Base-by-base conservation (phyloP, 35 echinoderm and acorn worm species). In the Holothuria glaberrima region DNA sequence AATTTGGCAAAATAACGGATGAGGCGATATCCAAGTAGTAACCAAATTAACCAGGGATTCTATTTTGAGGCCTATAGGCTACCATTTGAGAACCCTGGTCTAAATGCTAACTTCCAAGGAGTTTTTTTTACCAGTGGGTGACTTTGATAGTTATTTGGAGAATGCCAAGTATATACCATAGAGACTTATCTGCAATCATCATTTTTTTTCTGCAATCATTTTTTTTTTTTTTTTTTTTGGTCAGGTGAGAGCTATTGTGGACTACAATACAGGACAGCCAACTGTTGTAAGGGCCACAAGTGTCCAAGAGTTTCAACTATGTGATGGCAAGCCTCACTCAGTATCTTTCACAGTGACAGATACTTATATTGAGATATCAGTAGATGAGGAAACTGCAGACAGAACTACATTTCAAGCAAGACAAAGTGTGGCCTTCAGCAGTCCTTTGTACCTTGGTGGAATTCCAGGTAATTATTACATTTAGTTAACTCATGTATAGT, bases 381-480 rank as follows among this genome's bases (percentile, higher is more conserved):
- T 98, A 24, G 95, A 98, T 85, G 83, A 65, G 17, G 77, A 92
- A 22, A 20, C 80, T 18, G 52, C 76, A 3, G 92, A 86, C 31
- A 78, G 61, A 19, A 71, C 68, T 28, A 30, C 33, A 10, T 89
- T 94, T 57, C 26, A 69, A 19, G 72, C 83, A 38, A 60, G 62
- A 19, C 12, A 32, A 12, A 88, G 45, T 28, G 66, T 44, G 14
- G 28, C 41, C 22, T 65, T 46, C 54, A 86, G 35, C 34, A 75
- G 85, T 33, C 92, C 90, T 13, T 52, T 98, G 30, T 94, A 88
- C 45, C 68, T 94, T 90, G 95, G 92, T 68, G 95, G 95, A 34
- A 80, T 97, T 52, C 80, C 76, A 79, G 87, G 95, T 97, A 82
- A 84, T 88, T 87, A 48, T 20, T 79, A 19, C 9, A 36, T n/a